Evolutionary conservation across 2,113 vertebrate genomes (phyloP).

Genomic region (Caracal caracal): DNA sequence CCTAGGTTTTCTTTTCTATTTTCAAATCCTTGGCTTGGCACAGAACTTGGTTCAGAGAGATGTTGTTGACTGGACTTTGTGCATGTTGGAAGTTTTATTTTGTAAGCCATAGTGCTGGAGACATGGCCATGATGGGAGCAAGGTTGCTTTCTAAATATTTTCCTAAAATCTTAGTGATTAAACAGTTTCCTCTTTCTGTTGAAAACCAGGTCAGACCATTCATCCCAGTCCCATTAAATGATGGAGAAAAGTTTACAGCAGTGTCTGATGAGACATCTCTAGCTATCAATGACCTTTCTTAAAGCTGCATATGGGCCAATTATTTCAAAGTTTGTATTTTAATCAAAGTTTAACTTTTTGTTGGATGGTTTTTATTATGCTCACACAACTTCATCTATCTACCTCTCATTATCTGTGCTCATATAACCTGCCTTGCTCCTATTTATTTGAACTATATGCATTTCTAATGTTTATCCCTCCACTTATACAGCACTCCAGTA

Average conservation of each 20-base stretch:
- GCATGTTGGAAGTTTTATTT: not conserved
- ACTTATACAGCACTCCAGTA: not conserved
- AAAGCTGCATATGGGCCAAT: not conserved
- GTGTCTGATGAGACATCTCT: not conserved
- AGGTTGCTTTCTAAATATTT: conserved; percentile 22
- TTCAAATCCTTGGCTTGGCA: not conserved
- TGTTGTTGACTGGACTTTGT: not conserved
- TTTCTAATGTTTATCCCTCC: not conserved
- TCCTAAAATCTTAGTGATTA: conserved; percentile 8
- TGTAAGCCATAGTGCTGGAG: not conserved
- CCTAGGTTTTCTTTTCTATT: not conserved
- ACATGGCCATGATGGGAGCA: not conserved
- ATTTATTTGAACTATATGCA: not conserved
- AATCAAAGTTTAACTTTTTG: conserved; percentile 14
- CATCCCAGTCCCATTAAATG: not conserved
- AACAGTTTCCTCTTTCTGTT: conserved; percentile 25
- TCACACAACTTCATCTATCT: not conserved
- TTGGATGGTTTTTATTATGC: not conserved
- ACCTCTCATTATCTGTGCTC: not conserved
- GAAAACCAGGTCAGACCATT: conserved; percentile 43
- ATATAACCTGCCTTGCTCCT: not conserved
- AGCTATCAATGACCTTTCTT: conserved; percentile 4
- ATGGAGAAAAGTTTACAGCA: not conserved
- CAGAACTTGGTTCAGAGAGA: not conserved
- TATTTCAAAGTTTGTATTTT: conserved; percentile 38